Base-by-base conservation (phyloP, 2,797 vertebrate species). In the Distichodus sexfasciatus region DNA sequence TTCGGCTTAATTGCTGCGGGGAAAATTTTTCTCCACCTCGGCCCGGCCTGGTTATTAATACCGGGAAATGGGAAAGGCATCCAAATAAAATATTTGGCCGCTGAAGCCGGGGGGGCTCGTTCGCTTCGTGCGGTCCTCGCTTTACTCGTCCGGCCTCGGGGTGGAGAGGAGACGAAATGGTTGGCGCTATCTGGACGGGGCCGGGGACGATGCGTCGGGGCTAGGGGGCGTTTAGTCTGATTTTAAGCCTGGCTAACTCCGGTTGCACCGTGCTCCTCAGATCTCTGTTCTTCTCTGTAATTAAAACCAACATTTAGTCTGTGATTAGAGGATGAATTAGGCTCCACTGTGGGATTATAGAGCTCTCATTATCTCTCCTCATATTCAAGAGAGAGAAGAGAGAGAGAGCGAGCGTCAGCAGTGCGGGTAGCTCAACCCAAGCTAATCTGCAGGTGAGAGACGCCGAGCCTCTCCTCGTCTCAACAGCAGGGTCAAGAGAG, bases 11-110 rank as follows among this genome's bases (percentile, higher is more conserved):
- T 90, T 91, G 89, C 87, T 77, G 87, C 74, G 81, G 86, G 23
- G 88, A 89, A 87, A 86, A n/a, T n/a, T 86, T 83, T 89, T 86
- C 81, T 82, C 79, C 78, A 79, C 84, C 83, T 90, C 82, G 70
- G 68, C 83, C 85, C 81, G 83, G 90, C 85, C 90, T 87, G 82
- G 87, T 91, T 89, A 91, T 90, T 91, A 89, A 91, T 89, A 89
- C 87, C 84, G 84, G 84, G 85, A 89, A 90, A 89, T 87, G 81
- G 83, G 82, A 87, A 66, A 84, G 77, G 80, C 83, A 82, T 86
- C 83, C 67, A 75, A 82, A 78, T 74, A 35, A 84, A 86, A 79
- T 72, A 26, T 82, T 78, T 86, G 29, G 17, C 61, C 43, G 79
- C 47, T 15, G 21, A 36, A 60, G 58, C 36, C 46, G 51, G 46